Base-by-base conservation (phyloP, 2,797 vertebrate species). In the Melanotaenia pygmaea region DNA sequence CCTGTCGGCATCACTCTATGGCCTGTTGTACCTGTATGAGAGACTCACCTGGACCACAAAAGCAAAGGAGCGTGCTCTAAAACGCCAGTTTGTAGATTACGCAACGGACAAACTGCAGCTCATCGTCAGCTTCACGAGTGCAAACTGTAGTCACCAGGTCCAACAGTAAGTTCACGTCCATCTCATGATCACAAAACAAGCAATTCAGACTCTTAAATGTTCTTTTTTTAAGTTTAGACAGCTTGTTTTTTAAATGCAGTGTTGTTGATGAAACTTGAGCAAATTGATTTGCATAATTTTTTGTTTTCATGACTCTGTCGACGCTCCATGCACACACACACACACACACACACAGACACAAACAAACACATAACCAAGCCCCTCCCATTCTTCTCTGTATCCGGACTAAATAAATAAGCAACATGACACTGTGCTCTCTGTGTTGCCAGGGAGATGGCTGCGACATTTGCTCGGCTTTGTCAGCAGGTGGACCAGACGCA, bases 141-240 rank as follows among this genome's bases (percentile, higher is more conserved):
- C 96, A 4, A 99, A 97, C 88, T 99, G 98, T 80, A 99, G 97
- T 89, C 97, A 98, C 80, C 98, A 99, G 92, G 98, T 99, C 72
- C 97, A 99, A 65, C 97, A 99, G 98, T 99, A 87, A 95, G 98
- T 96, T 24, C 35, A 11, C 3, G 53, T 20, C 24, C 26, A 24
- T 11, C 24, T 22, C 58, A n/a, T 47, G 8, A 43, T 45, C 5
- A 40, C 59, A 14, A 11, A 13, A 9, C 11, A 59, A 24, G 59
- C 12, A 38, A 26, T 38, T 60, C 34, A 60, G 22, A 24, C 9
- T 9, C 24, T 2, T 60, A 24, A 35, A 24, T 59, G 20, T 37
- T 59, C 5, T 35, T 59, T 2, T 9, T 2, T 26, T 10, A 10
- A 66, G 51, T 20, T 43, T 26, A 43, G 53, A 16, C 40, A 38